These are phyloP conservation scores for Trichacis sp. DNA, from an alignment of 2,888 invertebrate genomes.

Conservation along the genomic window DNA sequence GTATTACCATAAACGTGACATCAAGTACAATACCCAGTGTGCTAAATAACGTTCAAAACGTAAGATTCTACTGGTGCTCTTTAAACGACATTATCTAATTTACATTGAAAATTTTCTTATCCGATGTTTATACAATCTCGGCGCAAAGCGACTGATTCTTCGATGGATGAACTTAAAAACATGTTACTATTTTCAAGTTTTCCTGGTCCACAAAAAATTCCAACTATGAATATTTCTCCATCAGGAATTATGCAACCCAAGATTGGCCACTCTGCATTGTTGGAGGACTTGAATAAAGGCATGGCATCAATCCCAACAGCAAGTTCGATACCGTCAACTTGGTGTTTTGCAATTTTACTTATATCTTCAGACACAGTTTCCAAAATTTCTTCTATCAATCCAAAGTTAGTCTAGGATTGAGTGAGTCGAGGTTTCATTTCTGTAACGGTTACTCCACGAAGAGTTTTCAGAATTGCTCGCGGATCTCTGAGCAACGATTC, in stretches of 20 bases:
- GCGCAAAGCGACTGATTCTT: slow-evolving; percentile 27
- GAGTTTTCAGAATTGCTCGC: slow-evolving; percentile 18
- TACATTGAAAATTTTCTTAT: slow-evolving; percentile 23
- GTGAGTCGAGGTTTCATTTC: slow-evolving; percentile 14
- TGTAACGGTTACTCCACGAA: slow-evolving; percentile 3
- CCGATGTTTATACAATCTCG: slow-evolving; percentile 36
- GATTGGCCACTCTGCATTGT: slow-evolving; percentile 41
- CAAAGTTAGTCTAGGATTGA: slow-evolving; percentile 23
- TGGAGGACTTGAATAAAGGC: slow-evolving; percentile 35
- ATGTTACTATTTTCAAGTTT: slow-evolving; percentile 31
- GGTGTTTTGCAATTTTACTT: background rate
- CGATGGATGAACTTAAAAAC: slow-evolving; percentile 35
- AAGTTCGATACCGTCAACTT: slow-evolving; percentile 12
- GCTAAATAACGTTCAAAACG: slow-evolving; percentile 37
- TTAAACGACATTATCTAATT: slow-evolving; percentile 33
- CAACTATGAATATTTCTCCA: slow-evolving; percentile 39
- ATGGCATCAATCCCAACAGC: slow-evolving; percentile 30
- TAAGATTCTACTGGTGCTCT: slow-evolving; percentile 44
- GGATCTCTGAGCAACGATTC: slow-evolving; percentile 5
- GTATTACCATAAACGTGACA: slow-evolving; percentile 36
- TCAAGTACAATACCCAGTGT: slow-evolving; percentile 45
- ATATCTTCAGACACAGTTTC: background rate
- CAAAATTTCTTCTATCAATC: slow-evolving; percentile 11
- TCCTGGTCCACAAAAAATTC: slow-evolving; percentile 42
- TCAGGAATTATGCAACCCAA: slow-evolving; percentile 29